Base-by-base conservation (phyloP, 2,888 invertebrate species). In the Chloroclystis v-ata region DNA sequence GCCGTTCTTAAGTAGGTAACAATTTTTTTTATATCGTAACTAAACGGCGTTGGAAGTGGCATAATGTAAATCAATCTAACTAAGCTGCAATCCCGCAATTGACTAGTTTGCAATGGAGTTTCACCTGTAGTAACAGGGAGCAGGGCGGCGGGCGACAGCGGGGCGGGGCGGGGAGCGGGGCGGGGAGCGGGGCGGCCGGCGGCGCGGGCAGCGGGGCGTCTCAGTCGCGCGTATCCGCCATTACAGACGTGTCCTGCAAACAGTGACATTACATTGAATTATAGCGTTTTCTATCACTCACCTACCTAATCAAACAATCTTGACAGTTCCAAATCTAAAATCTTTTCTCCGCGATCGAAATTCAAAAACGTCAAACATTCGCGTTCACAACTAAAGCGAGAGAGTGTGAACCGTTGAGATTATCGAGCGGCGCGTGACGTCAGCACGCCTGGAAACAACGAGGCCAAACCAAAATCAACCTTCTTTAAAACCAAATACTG, bases 151-250 rank as follows among this genome's bases (percentile, higher is more conserved):
- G n/a, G n/a, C n/a, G n/a, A n/a, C n/a, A n/a, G n/a, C n/a, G n/a
- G n/a, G n/a, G n/a, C n/a, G n/a, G n/a, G n/a, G n/a, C n/a, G n/a
- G n/a, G n/a, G n/a, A n/a, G n/a, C n/a, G n/a, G n/a, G n/a, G n/a
- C n/a, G n/a, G 26, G 37, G 47, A 26, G 49, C 54, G 51, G 43
- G 28, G 56, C 49, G 53, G 40, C 37, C 45, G 35, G 47, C 51
- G 50, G 38, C 30, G 55, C 45, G 55, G 39, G 49, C 32, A 28
- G 47, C 43, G 47, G 46, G 37, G 48, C 50, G 44, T 49, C 46
- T 26, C 46, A 37, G 39, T 50, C 56, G 47, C 46, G 48, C 49
- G 45, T 45, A 49, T 20, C 49, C 43, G 38, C 30, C 37, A 14
- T 10, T 2, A 9, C 10, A 6, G 20, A 6, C 33, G 20, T 14